Evolutionary conservation across 2,797 vertebrate species (phyloP), one percentile per base, ranked within the genome.

Genomic region (Adelosebastes latens): DNA sequence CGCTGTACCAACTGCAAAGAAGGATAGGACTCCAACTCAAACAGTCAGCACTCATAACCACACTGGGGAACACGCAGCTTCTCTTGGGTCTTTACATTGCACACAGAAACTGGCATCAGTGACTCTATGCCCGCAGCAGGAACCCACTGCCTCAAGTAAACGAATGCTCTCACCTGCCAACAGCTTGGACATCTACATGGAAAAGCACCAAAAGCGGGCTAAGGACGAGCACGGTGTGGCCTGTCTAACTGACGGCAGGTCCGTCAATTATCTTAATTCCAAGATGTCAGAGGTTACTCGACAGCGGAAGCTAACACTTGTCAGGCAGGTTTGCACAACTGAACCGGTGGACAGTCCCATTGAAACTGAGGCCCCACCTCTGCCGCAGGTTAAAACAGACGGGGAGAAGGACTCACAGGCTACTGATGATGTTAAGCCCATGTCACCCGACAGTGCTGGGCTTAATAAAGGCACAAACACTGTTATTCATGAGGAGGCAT

Each of bases 131-230:
- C 98, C 97, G 1, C 98, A 99, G 73, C 97, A 96, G 73, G 99
- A 99, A 86, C 96, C 96, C 82, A 96, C 97, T 59, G 96, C 97
- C 61, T 99, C 98, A n/a, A 99, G 98, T 88, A 99, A 99, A 90
- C 96, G 98, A 77, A 99, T 99, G 98, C 95, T 99, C 68, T 99
- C 99, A 12, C 99, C 99, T 70, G 99, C 99, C 76, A 99, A 99
- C 86, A 99, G 99, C 89, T 95, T 99, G 89, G 99, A 99, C 91
- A 99, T 99, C 85, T 99, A 98, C 88, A 99, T 99, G 99, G 99
- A 99, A 86, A 99, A 99, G 87, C 98, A 99, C 60, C 99, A 99
- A 52, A 99, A 99, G 76, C 96, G 99, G 14, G 97, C 97, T 18
- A 99, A 99, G 91, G 99, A 99, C 84, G 99, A 99, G 87, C 97